These are phyloP conservation scores for Salarias fasciatus DNA, from an alignment of 2,797 vertebrate species.

Conservation along the genomic window DNA sequence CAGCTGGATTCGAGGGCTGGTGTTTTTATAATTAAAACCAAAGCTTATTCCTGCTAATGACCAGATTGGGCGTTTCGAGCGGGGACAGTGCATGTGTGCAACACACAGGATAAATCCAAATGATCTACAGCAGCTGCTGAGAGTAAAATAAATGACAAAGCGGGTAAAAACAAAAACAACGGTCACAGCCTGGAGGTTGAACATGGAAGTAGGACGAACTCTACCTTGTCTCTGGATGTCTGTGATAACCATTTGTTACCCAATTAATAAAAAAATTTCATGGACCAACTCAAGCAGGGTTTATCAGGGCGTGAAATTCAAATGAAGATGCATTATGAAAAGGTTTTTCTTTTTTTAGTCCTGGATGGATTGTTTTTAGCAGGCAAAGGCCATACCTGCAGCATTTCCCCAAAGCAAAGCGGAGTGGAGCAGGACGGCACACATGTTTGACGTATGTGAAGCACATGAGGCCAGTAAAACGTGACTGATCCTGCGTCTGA, in stretches of 20 bases:
- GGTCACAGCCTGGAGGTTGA: constrained; percentile 1
- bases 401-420: constrained; percentile 22
- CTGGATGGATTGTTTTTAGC: constrained; percentile 9
- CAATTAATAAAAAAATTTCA: too few relatives aligned
- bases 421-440: constrained; percentile 56
- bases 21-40: constrained; percentile 82
- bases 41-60: constrained; percentile 79
- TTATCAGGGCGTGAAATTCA: background rate
- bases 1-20: constrained; percentile 74
- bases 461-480: constrained; percentile 80
- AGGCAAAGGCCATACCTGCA: constrained; percentile 16
- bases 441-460: constrained; percentile 77
- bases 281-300: constrained; percentile 3
- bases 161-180: background rate
- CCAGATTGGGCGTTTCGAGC: constrained; percentile 59
- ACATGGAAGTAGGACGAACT: constrained; percentile 1
- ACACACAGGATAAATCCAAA: constrained; percentile 38
- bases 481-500: constrained; percentile 66
- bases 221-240: constrained; percentile 1
- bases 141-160: constrained; percentile 23
- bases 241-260: too few relatives aligned
- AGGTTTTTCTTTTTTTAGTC: background rate
- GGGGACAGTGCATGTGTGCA: constrained; percentile 58
- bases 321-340: background rate
- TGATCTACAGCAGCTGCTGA: constrained; percentile 29